A percentile compares a stretch with the other conserved stretches of the same genome.
These are phyloP conservation scores for Pseudochirops cupreus DNA, from an alignment of 2,797 vertebrate genomes.

Conservation along the genomic window DNA sequence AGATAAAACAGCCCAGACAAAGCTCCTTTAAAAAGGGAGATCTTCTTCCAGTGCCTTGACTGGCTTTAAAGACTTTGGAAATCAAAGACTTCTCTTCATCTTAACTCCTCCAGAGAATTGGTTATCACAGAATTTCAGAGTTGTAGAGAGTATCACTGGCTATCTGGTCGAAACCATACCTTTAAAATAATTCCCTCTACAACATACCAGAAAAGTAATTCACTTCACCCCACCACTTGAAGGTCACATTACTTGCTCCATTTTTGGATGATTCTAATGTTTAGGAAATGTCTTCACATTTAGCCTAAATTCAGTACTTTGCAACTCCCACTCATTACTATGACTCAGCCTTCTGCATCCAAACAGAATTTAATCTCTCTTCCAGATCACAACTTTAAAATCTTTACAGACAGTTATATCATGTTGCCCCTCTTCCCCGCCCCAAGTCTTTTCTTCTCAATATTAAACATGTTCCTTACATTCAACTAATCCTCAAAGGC, in stretches of 20 bases:
- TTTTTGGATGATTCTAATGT: not conserved
- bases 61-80: not conserved
- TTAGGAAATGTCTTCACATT: not conserved
- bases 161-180: not conserved
- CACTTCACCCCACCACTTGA: not conserved
- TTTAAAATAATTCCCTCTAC: not conserved
- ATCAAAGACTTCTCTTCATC: not conserved
- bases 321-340: not conserved
- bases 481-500: not conserved
- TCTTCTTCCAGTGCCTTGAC: not conserved
- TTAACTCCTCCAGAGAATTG: not conserved
- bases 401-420: not conserved
- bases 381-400: not conserved
- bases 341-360: not conserved
- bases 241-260: not conserved
- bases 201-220: not conserved
- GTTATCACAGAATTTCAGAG: not conserved
- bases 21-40: not conserved
- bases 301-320: not conserved
- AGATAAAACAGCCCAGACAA: not conserved
- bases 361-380: not conserved
- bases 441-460: not conserved
- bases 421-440: not conserved
- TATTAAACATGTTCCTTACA: not conserved
- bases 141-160: not conserved